Base-by-base conservation (phyloP, 2,797 vertebrate genomes). In the Crocodylus rhombifer region DNA sequence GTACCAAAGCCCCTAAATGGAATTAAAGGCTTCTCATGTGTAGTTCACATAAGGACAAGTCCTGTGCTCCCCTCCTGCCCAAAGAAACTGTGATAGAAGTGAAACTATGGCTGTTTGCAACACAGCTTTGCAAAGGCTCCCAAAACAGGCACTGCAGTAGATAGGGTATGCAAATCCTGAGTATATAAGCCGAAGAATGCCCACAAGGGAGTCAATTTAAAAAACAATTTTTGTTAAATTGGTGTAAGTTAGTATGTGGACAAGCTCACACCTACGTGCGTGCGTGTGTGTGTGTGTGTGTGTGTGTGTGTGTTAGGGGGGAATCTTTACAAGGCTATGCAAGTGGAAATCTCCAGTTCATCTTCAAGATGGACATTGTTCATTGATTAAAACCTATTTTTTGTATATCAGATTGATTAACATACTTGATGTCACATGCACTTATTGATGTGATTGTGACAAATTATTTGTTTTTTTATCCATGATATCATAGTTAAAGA, bases 41-140 rank as follows among this genome's bases (percentile, higher is more conserved):
- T 73, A 86, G 96, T 94, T 97, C 92, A 94, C 8, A 2, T 57
- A 64, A 95, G 97, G 95, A 95, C 95, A 92, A 94, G 76, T 82
- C 65, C 83, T 92, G 87, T 92, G 80, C 82, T 90, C 74, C 75
- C 67, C 90, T 96, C 73, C 64, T 87, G 87, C 84, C 63, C 79
- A 79, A 79, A 18, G 82, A 92, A 92, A 88, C 88, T 82, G 78
- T 88, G 92, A 82, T 91, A 90, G 86, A 92, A 78, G 79, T 89
- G 85, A 90, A 94, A 90, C 69, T 79, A 82, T 93, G 83, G 77
- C 84, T 93, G 84, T 51, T 79, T 77, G 82, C 73, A 91, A 65
- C 89, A 94, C 85, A 94, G 79, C 80, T 97, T 96, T 87, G 85
- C 89, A 83, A 95, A 91, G 86, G 88, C 77, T 94, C 61, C 1